Conservation (phyloP, 2,113 vertebrate species). For the Ciconia boyciana region DNA sequence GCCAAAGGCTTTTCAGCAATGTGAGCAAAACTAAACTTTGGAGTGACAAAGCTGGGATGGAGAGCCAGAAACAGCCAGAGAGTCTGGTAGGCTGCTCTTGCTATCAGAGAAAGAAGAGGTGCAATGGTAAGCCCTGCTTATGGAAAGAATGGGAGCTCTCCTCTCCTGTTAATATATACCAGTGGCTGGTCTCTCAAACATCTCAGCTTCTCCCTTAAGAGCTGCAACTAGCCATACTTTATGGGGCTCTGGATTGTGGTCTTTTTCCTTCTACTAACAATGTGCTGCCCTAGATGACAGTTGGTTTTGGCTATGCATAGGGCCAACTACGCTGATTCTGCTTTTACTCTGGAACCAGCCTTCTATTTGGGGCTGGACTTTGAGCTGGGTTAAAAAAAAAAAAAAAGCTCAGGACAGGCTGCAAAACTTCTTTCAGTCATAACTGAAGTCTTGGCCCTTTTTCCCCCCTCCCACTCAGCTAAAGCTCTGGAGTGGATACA, state of each 20-base stretch:
- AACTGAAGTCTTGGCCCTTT: background rate
- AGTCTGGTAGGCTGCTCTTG: background rate
- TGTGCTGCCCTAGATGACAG: rapidly evolving
- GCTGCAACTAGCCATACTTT: background rate
- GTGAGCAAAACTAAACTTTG: background rate
- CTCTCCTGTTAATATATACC: background rate
- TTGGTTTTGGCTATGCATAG: background rate
- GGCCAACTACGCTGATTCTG: background rate
- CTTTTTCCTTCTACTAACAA: background rate
- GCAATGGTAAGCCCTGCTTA: background rate
- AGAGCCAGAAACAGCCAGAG: background rate
- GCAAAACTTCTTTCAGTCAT: background rate
- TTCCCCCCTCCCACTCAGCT: background rate
- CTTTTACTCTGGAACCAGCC: background rate
- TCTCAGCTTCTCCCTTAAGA: background rate
- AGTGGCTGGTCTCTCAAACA: background rate
- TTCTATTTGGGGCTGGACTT: background rate
- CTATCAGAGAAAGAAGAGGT: background rate
- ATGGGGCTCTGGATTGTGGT: rapidly evolving
- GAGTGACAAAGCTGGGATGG: background rate
- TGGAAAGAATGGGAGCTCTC: background rate
- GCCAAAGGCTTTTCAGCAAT: background rate
- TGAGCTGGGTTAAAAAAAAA: background rate
- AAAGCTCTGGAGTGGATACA: background rate
- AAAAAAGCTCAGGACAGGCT: background rate